Evolutionary conservation across 1,140 invertebrate species (phyloP), one percentile per base, ranked within the genome.

Genomic region (Andricus grossulariae): DNA sequence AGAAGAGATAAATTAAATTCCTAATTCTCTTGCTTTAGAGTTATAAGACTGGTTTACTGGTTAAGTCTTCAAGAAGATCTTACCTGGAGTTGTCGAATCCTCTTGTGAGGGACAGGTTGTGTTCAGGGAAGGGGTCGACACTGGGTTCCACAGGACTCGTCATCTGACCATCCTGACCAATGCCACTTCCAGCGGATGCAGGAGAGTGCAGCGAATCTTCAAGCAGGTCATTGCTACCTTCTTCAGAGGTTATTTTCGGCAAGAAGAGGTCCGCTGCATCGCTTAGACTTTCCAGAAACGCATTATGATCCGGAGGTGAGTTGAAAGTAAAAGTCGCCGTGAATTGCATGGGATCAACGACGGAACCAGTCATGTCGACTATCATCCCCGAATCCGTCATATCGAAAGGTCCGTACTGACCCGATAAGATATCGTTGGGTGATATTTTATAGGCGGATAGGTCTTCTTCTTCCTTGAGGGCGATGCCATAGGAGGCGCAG

Each of bases 271-370:
- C 96, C 1, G 95, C 95, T 1, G 95, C 94, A 84, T 96, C 95
- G 45, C 93, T 93, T 0, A 96, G 88, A 75, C 94, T 95, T 82
- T 96, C 95, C 11, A 96, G 87, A 16, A 96, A 85, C 0, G 94
- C 93, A 1, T 89, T 90, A 82, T 95, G 95, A 89, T 97, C 96
- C 16, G 95, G 94, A 2, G 95, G 93, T 19, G 94, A 94, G 57
- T 94, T 95, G 83, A 97, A 96, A 55, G 95, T 96, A 21, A 97
- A 86, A 0, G 95, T 96, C 0, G 95, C 95, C 6, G 95, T 96
- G 84, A 97, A 96, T 85, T 96, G 95, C 16, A 96, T 91, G 1
- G 95, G 95, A 88, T 97, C 96, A 7, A 95, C 95, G 0, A 96
- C 95, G 15, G 94, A 93, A 6, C 94, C 95, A 0, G 94, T 94